phyloP scores from a whole-genome alignment of 2,113 vertebrate species.

The Nesogale talazaci region DNA sequence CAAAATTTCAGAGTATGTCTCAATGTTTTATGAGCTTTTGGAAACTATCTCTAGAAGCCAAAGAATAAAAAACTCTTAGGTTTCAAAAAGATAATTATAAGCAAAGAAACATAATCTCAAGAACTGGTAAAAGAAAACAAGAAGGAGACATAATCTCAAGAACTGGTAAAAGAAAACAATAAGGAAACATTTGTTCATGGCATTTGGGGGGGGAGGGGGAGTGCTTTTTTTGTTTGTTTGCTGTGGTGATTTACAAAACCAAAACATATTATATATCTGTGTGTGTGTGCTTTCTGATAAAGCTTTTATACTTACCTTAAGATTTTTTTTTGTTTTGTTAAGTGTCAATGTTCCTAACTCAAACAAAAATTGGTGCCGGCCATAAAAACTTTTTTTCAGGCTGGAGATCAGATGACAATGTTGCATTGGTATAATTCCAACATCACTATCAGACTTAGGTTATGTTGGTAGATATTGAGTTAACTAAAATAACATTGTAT shows the following conservation, averaged over 20 bases:
- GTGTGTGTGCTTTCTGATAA: constrained; percentile 2
- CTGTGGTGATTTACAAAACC: neutral
- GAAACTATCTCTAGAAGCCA: neutral
- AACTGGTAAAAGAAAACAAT: neutral
- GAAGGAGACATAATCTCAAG: neutral
- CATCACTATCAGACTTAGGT: neutral
- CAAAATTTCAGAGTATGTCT: neutral
- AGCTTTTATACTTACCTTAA: neutral
- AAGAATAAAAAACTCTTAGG: neutral
- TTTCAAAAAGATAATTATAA: constrained; percentile 61
- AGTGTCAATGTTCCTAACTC: neutral
- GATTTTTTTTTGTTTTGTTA: neutral
- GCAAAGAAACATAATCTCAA: neutral
- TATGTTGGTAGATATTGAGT: constrained; percentile 1
- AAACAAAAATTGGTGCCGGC: neutral
- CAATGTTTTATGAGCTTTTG: constrained; percentile 49
- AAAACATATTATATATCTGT: neutral
- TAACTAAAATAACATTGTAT: constrained; percentile 15
- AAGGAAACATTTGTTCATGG: neutral
- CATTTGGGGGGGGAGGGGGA: too few species aligned
- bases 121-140: too few species aligned
- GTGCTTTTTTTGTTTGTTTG: too few species aligned
- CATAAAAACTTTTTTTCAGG: constrained; percentile 43
- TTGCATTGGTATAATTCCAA: neutral
- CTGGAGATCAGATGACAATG: constrained; percentile 27